Evolutionary conservation across 1,140 invertebrate species (phyloP).

Genomic region (Danaus melanippus): DNA sequence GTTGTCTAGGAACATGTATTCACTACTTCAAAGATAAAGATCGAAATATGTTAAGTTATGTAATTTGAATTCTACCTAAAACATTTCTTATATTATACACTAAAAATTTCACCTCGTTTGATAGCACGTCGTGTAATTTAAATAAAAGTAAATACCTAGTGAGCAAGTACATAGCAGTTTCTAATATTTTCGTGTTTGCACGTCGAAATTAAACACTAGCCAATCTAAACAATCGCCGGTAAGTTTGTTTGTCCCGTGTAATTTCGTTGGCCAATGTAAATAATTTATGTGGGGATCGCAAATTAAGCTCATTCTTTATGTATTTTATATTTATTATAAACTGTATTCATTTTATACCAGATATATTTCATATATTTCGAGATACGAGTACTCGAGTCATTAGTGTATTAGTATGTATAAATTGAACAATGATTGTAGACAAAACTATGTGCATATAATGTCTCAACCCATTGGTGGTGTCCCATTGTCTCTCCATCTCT

Average conservation of each 20-base stretch:
- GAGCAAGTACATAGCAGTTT: conserved; percentile 4
- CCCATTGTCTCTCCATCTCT: conserved; percentile 9
- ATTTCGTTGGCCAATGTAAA: conserved; percentile 11
- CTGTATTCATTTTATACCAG: too few species aligned
- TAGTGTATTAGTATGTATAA: too few species aligned
- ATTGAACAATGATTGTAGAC: conserved; percentile 1
- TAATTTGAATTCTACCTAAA: too few species aligned
- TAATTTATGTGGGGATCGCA: conserved; percentile 1
- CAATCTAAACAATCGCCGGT: conserved; percentile 19
- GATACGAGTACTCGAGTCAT: too few species aligned
- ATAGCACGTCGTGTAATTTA: too few species aligned
- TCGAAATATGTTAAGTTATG: too few species aligned
- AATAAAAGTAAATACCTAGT: conserved; percentile 6
- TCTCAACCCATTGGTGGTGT: conserved; percentile 14
- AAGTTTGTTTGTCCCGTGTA: conserved; percentile 12
- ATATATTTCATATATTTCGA: too few species aligned
- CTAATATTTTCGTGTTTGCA: conserved; percentile 16
- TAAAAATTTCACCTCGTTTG: too few species aligned
- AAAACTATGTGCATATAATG: conserved; percentile 2
- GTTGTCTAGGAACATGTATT: too few species aligned
- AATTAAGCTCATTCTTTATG: not conserved
- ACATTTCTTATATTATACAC: too few species aligned
- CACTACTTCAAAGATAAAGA: too few species aligned
- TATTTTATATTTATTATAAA: not conserved
- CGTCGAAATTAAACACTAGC: conserved; percentile 22